A percentile compares a stretch with the other conserved stretches of the same genome.
These are phyloP conservation scores for Papilio polyxenes DNA, from an alignment of 1,140 invertebrate species.

Conservation along the genomic window DNA sequence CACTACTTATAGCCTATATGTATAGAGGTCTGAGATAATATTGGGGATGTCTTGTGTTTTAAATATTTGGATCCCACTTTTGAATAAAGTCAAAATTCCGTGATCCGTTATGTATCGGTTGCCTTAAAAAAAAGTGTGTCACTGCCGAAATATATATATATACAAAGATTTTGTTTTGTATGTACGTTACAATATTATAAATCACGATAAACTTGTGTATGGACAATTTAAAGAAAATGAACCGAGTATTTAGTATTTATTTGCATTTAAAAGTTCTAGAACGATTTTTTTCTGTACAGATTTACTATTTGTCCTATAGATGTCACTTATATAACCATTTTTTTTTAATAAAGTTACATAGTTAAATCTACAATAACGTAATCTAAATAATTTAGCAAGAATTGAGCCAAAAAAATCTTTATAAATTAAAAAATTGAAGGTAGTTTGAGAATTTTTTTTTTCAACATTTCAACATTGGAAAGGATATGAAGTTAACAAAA, in stretches of 20 bases:
- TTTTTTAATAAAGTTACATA: too few species aligned
- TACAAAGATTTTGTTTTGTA: not conserved
- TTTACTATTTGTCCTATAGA: too few species aligned
- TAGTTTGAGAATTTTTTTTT: not conserved
- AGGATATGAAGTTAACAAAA: not conserved
- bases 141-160: too few species aligned
- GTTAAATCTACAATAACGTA: not conserved
- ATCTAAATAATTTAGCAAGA: not conserved
- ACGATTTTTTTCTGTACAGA: not conserved
- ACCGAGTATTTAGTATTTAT: not conserved
- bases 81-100: conserved; percentile 46
- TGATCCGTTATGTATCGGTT: conserved; percentile 36
- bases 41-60: not conserved
- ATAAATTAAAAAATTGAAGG: not conserved
- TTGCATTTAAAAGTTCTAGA: not conserved
- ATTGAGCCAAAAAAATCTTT: too few species aligned
- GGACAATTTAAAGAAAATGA: not conserved
- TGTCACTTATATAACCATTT: too few species aligned
- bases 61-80: conserved; percentile 44
- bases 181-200: not conserved
- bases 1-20: too few species aligned
- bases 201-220: not conserved
- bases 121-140: not conserved
- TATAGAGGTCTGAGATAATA: too few species aligned
- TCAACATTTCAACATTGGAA: not conserved